Evolutionary conservation across 92 coral and sea anemone species (phyloP).

Genomic region (Plumapathes pennacea): DNA sequence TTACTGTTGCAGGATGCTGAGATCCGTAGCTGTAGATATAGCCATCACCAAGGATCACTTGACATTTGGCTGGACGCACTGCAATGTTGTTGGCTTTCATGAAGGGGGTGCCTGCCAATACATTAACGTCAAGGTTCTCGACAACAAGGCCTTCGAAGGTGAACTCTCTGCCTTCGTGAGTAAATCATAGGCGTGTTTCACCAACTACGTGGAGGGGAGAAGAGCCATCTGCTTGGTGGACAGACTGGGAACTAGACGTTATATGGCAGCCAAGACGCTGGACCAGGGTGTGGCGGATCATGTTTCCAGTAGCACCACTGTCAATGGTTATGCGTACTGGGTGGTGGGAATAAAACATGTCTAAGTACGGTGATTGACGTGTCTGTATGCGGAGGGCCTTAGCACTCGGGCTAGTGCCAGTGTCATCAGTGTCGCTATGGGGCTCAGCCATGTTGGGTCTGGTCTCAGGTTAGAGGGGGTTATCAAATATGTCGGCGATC

Average conservation of each 20-base stretch:
- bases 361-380: conserved; percentile 56
- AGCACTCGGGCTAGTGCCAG: not conserved
- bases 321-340: conserved; percentile 27
- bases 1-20: not conserved
- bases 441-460: not conserved
- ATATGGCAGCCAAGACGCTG: conserved; percentile 22
- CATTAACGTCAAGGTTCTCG: conserved; percentile 17
- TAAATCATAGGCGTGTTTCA: conserved; percentile 25
- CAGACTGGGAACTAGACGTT: conserved; percentile 30
- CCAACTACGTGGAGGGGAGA: conserved; percentile 47
- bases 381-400: conserved; percentile 21
- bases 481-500: conserved; percentile 28
- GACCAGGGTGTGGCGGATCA: conserved; percentile 29
- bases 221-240: conserved; percentile 41
- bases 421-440: not conserved
- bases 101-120: conserved; percentile 34
- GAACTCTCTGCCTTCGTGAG: conserved; percentile 27
- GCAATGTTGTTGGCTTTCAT: conserved; percentile 59
- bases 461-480: conserved; percentile 6
- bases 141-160: conserved; percentile 40
- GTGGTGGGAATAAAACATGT: conserved; percentile 41
- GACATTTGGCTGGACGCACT: conserved; percentile 46
- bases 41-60: conserved; percentile 19
- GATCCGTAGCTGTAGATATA: conserved; percentile 36
- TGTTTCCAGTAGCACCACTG: conserved; percentile 59